A percentile compares a stretch with the other conserved stretches of the same genome.
These are phyloP conservation scores for Brachyptera risi DNA, from an alignment of 2,888 invertebrate genomes.

Conservation along the genomic window DNA sequence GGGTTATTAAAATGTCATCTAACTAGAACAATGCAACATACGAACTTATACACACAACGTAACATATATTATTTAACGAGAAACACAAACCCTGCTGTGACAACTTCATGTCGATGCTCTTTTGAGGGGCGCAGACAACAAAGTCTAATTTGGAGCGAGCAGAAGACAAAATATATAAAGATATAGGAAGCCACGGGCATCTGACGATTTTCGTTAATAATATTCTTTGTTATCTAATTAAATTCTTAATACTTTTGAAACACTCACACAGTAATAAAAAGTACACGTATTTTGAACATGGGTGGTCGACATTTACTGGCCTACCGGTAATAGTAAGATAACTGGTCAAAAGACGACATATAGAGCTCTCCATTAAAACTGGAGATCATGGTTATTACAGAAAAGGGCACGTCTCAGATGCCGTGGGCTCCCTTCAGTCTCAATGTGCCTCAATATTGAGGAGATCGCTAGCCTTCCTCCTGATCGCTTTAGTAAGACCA, in stretches of 20 bases:
- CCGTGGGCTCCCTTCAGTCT: conserved; percentile 47
- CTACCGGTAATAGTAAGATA: conserved; percentile 27
- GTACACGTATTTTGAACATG: conserved; percentile 29
- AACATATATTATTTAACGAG: conserved; percentile 1
- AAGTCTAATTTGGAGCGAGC: conserved; percentile 28
- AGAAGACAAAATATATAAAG: conserved; percentile 33
- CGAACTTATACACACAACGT: conserved; percentile 29
- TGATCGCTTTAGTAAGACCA: conserved; percentile 30
- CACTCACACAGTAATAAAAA: conserved; percentile 28
- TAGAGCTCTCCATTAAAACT: conserved; percentile 25
- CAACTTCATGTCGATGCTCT: neutral
- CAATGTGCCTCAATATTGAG: conserved; percentile 38
- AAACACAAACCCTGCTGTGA: neutral
- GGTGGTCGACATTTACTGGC: conserved; percentile 33
- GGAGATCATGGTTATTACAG: conserved; percentile 17
- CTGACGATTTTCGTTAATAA: conserved; percentile 31
- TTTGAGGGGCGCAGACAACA: conserved; percentile 28
- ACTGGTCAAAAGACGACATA: conserved; percentile 36
- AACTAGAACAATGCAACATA: conserved; percentile 31
- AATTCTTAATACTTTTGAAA: conserved; percentile 27
- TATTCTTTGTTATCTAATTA: conserved; percentile 24
- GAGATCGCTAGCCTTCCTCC: conserved; percentile 29
- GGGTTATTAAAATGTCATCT: conserved; percentile 28
- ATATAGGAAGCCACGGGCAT: conserved; percentile 37
- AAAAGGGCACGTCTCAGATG: conserved; percentile 31